Evolutionary conservation across 2,888 invertebrate genomes (phyloP).

Genomic region (Loripinus fragilis): DNA sequence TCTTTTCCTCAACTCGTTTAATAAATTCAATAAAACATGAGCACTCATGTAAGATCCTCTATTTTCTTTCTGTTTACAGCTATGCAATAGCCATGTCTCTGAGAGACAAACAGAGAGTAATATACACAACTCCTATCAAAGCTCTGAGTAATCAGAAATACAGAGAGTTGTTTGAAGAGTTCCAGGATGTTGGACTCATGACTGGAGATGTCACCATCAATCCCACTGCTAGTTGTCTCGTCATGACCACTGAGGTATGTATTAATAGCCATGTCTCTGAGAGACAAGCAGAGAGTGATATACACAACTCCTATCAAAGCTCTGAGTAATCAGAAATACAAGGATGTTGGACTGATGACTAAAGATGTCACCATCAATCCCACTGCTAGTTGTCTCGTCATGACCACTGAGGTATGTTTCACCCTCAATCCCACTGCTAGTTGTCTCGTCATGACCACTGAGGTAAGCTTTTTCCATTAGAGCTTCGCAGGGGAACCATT

Average conservation of each 20-base stretch:
- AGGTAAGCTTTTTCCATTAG: too few species aligned
- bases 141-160: constrained; percentile 99
- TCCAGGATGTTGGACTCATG: constrained; percentile 97
- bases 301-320: constrained; percentile 99
- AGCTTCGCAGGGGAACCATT: too few species aligned
- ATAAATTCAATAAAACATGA: too few species aligned
- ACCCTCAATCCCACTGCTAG: constrained; percentile 99
- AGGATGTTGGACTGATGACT: constrained; percentile 98
- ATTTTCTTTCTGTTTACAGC: constrained; percentile 78
- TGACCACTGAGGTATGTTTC: constrained; percentile 98
- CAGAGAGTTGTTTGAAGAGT: constrained; percentile 98
- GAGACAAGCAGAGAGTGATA: constrained; percentile 98
- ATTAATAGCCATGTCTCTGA: constrained; percentile 96
- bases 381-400: constrained; percentile 97
- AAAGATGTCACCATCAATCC: constrained; percentile 99
- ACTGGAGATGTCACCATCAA: constrained; percentile 99
- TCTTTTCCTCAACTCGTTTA: too few species aligned
- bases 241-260: constrained; percentile 99
- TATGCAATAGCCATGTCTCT: constrained; percentile 98
- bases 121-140: constrained; percentile 99
- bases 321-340: constrained; percentile 98
- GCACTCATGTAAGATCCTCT: too few species aligned
- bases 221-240: constrained; percentile 97
- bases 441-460: constrained; percentile 99
- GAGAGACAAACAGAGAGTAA: constrained; percentile 97